phyloP scores from a whole-genome alignment of 2,888 invertebrate genomes.

The Raillietiella orientalis region DNA sequence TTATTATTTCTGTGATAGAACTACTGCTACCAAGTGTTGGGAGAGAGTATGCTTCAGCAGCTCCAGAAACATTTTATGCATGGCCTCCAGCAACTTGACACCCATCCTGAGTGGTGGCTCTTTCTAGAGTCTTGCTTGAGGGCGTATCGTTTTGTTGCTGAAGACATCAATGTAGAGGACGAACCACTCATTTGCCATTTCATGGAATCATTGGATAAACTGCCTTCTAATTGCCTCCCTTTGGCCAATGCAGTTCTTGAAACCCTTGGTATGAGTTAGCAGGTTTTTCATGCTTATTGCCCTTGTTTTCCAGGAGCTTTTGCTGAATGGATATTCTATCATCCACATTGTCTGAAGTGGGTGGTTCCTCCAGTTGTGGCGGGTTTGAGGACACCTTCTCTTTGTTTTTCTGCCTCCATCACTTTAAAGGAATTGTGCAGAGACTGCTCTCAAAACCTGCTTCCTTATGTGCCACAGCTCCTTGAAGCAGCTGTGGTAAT shows the following conservation, averaged over 20 bases:
- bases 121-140: too few species aligned
- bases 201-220: too few species aligned
- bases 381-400: constrained; percentile 26
- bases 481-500: constrained; percentile 25
- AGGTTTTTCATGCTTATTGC: constrained; percentile 10
- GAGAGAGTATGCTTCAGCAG: constrained; percentile 16
- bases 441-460: constrained; percentile 39
- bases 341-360: constrained; percentile 27
- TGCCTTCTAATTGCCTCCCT: too few species aligned
- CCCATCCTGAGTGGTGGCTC: too few species aligned
- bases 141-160: too few species aligned
- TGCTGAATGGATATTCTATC: constrained; percentile 47
- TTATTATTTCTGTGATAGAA: constrained; percentile 13
- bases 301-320: constrained; percentile 26
- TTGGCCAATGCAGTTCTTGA: too few species aligned
- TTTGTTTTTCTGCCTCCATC: constrained; percentile 46
- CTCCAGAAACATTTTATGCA: too few species aligned
- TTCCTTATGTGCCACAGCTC: constrained; percentile 38
- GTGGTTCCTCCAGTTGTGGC: constrained; percentile 30
- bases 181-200: too few species aligned
- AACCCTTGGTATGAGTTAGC: constrained; percentile 1
- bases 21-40: constrained; percentile 55
- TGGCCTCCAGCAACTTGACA: too few species aligned
- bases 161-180: too few species aligned
- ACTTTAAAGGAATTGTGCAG: constrained; percentile 58